These are phyloP conservation scores for Cynaeus angustus DNA, from an alignment of 2,888 invertebrate species.

Conservation along the genomic window DNA sequence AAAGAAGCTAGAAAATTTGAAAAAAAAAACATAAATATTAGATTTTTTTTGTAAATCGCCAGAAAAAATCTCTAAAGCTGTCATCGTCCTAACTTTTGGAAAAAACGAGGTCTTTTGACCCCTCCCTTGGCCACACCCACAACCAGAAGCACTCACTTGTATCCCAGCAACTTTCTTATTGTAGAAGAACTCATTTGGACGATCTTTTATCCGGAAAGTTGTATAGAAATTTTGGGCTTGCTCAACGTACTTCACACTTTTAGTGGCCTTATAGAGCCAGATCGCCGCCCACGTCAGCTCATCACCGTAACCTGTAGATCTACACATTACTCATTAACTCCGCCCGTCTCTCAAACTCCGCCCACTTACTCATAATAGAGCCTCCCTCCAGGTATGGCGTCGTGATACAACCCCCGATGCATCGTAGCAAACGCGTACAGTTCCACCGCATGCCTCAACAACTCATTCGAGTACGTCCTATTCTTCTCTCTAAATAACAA, in stretches of 20 bases:
- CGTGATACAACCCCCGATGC: constrained; percentile 73
- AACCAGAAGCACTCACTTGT: constrained; percentile 68
- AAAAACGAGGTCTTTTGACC: too few relatives aligned
- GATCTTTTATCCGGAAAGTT: constrained; percentile 71
- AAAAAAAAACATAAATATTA: too few relatives aligned
- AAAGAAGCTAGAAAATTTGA: constrained; percentile 66
- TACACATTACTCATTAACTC: constrained; percentile 25
- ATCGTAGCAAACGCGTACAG: constrained; percentile 73
- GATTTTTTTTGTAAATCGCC: too few relatives aligned
- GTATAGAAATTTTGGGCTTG: constrained; percentile 72
- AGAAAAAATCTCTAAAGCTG: too few relatives aligned
- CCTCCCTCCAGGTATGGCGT: constrained; percentile 72
- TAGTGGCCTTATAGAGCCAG: constrained; percentile 75
- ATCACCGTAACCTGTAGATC: constrained; percentile 72
- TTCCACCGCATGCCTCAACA: constrained; percentile 72
- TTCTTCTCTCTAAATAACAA: constrained; percentile 72
- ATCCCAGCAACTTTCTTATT: constrained; percentile 75
- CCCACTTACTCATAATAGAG: constrained; percentile 72
- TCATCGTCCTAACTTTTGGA: too few relatives aligned
- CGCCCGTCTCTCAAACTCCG: background rate
- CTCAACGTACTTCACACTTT: constrained; percentile 70
- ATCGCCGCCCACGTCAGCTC: constrained; percentile 76
- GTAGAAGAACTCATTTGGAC: constrained; percentile 74
- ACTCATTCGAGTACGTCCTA: constrained; percentile 69
- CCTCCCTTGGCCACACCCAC: too few relatives aligned